A percentile compares a stretch with the other conserved stretches of the same genome.
These are phyloP conservation scores for Sthenelais limicola DNA, from an alignment of 2,888 invertebrate species.

Conservation along the genomic window DNA sequence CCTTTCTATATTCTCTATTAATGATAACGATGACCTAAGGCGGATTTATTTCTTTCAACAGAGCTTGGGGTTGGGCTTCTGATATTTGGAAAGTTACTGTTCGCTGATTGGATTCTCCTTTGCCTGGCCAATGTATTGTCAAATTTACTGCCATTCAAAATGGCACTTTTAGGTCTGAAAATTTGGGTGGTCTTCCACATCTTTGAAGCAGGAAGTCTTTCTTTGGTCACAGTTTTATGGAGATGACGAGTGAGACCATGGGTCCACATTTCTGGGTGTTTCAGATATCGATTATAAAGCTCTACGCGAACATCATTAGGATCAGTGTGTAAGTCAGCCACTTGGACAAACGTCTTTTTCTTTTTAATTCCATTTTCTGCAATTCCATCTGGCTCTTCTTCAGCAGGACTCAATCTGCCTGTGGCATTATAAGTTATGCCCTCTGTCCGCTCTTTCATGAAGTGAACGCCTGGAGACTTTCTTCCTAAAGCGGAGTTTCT, in stretches of 20 bases:
- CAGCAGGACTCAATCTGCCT: neutral
- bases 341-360: neutral
- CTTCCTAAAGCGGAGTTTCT: conserved; percentile 7
- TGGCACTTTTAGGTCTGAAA: conserved; percentile 25
- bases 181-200: conserved; percentile 6
- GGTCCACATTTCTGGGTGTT: conserved; percentile 39
- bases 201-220: neutral
- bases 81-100: too few species aligned
- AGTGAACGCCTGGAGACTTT: conserved; percentile 19
- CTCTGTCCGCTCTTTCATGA: neutral
- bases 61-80: too few species aligned
- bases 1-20: too few species aligned
- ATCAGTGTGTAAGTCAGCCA: conserved; percentile 18
- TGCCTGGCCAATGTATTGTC: neutral
- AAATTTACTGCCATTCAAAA: neutral
- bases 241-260: conserved; percentile 17
- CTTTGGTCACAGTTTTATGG: neutral
- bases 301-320: conserved; percentile 24
- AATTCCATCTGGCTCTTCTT: neutral
- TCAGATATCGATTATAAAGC: conserved; percentile 40
- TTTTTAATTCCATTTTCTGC: neutral
- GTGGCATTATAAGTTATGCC: neutral
- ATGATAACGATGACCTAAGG: too few species aligned
- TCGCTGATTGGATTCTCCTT: conserved; percentile 3
- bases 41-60: too few species aligned